phyloP scores from a whole-genome alignment of 92 coral and sea anemone genomes.

The Zoanthus gigantus region DNA sequence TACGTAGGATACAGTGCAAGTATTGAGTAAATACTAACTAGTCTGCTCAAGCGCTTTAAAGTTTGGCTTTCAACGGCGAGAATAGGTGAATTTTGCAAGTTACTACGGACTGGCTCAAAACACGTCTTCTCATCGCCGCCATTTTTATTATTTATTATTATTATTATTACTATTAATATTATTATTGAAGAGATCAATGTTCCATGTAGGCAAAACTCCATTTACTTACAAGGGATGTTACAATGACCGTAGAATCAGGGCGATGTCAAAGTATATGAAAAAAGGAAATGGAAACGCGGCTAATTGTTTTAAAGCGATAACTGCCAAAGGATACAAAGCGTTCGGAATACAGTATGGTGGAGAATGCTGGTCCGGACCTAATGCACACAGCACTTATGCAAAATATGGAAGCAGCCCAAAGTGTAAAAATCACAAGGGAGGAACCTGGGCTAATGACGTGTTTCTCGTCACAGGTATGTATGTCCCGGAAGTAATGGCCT shows the following conservation, averaged over 20 bases:
- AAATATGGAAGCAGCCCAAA: not conserved
- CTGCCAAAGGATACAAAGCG: constrained; percentile 31
- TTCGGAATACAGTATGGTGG: constrained; percentile 30
- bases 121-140: too few species aligned
- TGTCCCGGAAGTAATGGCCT: not conserved
- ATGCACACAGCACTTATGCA: constrained; percentile 7
- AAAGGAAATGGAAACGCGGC: constrained; percentile 18
- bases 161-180: not conserved
- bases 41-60: too few species aligned
- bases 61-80: too few species aligned
- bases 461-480: constrained; percentile 30
- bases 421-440: constrained; percentile 9
- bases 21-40: too few species aligned
- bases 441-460: constrained; percentile 32
- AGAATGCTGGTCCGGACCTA: constrained; percentile 43
- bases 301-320: constrained; percentile 18
- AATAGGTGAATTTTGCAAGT: too few species aligned
- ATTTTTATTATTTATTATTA: too few species aligned
- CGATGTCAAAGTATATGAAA: not conserved
- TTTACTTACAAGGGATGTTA: constrained; percentile 31
- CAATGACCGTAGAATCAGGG: not conserved
- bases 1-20: too few species aligned
- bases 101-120: too few species aligned
- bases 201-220: not conserved
- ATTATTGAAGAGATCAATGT: not conserved